Conservation (phyloP, 2,888 invertebrate species). For the Synanthedon tipuliformis region DNA sequence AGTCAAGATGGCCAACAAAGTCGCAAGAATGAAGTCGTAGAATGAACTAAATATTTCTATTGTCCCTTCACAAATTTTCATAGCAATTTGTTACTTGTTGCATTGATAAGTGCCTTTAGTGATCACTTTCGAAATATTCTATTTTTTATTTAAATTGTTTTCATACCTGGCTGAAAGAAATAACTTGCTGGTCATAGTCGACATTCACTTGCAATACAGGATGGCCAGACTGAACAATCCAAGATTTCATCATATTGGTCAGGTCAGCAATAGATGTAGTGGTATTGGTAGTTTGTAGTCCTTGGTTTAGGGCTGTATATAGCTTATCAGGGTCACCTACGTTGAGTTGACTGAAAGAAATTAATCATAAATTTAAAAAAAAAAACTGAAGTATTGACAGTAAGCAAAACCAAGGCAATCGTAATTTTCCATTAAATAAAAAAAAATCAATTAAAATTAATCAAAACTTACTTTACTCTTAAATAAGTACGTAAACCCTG, state of each 20-base stretch:
- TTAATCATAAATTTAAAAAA: neutral
- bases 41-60: no score
- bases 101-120: no score
- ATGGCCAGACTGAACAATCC: conserved; percentile 51
- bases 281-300: conserved; percentile 28
- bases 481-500: conserved; percentile 44
- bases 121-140: neutral
- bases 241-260: conserved; percentile 37
- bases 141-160: conserved; percentile 1
- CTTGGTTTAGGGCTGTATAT: conserved; percentile 49
- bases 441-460: no score
- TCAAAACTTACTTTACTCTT: conserved; percentile 52
- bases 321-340: conserved; percentile 62
- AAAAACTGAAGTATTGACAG: no score
- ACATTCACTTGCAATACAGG: conserved; percentile 44
- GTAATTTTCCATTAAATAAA: no score
- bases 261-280: conserved; percentile 23
- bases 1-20: no score
- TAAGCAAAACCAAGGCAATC: no score
- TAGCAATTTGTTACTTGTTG: no score
- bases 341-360: conserved; percentile 33
- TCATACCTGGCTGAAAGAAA: conserved; percentile 41
- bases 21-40: no score
- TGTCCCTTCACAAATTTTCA: no score
- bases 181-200: conserved; percentile 31